Base-by-base conservation (phyloP, 1,140 invertebrate species). In the Trachymyrmex septentrionalis region DNA sequence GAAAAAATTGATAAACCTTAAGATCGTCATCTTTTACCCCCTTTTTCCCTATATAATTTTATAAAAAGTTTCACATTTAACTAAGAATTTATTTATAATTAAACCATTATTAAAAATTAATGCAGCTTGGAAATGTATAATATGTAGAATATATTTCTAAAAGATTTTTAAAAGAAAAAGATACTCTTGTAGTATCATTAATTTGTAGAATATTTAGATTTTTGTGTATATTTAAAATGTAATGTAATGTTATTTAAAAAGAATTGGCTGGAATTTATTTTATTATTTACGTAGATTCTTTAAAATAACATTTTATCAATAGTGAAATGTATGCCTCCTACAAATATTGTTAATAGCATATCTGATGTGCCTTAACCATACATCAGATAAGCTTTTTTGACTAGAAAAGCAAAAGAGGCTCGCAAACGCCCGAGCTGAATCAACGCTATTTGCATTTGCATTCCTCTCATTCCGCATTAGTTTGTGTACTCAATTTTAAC, bases 401-500 rank as follows among this genome's bases (percentile, higher is more conserved):
- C 67, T 73, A 34, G 53, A 71, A 67, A 73, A 44, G 67, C 53
- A 59, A 73, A 73, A 73, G 66, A 53, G 21, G 53, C 44, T 59
- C 6, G 19, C 64, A 27, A 77, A 77, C 38, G 27, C 27, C 4
- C 38, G 21, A 59, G 30, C 55, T 61, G 67, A 73, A 82, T 82
- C 67, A 59, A 82, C 55, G 38, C 24, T 82, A 82, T 82, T 82
- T 82, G 67, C 80, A 82, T 82, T 73, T 72, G 67, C 53, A 73
- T 82, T 82, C 38, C 67, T 73, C 80, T 72, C 34, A 19, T 82
- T 61, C 34, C 38, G 67, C 80, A 73, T 82, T 82, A 82, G 80
- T 73, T 61, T 67, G 78, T 71, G 38, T 64, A 64, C 34, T 81
- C 66, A 72, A 61, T 82, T 73, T 82, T 82, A 59, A n/a, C 34